A percentile compares a stretch with the other conserved stretches of the same genome.
phyloP scores from a whole-genome alignment of 2,113 vertebrate species.

The Eulemur rufifrons region DNA sequence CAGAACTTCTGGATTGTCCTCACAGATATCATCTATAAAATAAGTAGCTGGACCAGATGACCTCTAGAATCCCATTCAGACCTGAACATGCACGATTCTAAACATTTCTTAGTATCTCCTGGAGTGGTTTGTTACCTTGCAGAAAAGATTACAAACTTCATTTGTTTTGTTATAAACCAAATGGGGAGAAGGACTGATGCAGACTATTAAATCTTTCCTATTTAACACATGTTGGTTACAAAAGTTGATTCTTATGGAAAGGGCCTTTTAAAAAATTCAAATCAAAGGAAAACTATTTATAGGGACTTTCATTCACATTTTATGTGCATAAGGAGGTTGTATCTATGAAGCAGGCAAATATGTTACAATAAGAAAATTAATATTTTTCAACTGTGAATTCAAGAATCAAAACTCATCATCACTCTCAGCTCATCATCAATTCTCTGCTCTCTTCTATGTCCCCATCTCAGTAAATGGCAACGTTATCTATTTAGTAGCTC shows the following conservation, averaged over 20 bases:
- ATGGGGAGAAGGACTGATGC: background rate
- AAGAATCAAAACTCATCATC: background rate
- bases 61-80: background rate
- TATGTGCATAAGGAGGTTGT: background rate
- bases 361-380: background rate
- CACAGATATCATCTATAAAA: background rate
- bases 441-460: background rate
- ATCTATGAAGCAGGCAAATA: background rate
- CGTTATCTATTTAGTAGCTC: background rate
- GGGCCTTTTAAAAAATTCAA: background rate
- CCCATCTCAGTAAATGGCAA: background rate
- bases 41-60: background rate
- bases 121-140: background rate
- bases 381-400: background rate
- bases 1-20: background rate
- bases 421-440: fast-evolving
- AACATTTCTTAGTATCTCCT: background rate
- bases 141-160: background rate
- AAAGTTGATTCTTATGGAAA: background rate
- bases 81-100: background rate
- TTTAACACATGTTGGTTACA: background rate
- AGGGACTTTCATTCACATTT: background rate
- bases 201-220: background rate
- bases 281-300: background rate
- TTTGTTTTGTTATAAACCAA: background rate